phyloP scores from a whole-genome alignment of 2,888 invertebrate genomes.

The Lamellibrachia columna region DNA sequence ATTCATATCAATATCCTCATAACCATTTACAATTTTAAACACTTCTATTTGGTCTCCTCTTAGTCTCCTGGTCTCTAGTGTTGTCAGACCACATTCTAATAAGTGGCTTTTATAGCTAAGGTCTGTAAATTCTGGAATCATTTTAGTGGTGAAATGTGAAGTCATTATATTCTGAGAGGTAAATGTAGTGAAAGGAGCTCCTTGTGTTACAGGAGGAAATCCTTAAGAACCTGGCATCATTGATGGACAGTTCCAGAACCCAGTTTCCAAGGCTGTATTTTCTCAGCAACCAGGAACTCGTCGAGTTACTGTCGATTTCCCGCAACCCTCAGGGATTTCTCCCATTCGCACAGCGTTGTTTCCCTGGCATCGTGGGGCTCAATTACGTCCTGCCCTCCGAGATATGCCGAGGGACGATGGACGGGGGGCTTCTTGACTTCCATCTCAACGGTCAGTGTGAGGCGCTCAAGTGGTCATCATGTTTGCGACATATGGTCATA shows the following conservation, averaged over 20 bases:
- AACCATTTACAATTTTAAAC: too few species aligned
- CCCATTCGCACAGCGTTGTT: constrained; percentile 59
- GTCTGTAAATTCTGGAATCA: too few species aligned
- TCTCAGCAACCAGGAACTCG: constrained; percentile 59
- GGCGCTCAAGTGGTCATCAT: neutral
- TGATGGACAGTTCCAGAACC: constrained; percentile 51
- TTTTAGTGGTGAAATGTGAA: neutral
- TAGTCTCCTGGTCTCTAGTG: too few species aligned
- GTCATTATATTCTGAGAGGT: neutral
- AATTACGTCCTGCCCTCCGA: constrained; percentile 53
- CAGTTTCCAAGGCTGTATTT: constrained; percentile 63
- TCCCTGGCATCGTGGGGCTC: constrained; percentile 55
- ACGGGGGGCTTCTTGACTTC: constrained; percentile 55
- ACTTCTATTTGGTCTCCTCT: too few species aligned
- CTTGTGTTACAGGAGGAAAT: constrained; percentile 54
- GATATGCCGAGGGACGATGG: constrained; percentile 40
- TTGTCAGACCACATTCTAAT: too few species aligned
- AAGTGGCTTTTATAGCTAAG: too few species aligned
- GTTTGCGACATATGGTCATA: neutral
- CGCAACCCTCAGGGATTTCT: constrained; percentile 58
- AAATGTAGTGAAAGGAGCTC: neutral
- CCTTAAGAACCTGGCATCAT: constrained; percentile 50
- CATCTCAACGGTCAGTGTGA: constrained; percentile 54
- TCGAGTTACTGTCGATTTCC: constrained; percentile 57
- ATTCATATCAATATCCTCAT: too few species aligned